Conservation (phyloP, 2,888 invertebrate species). For the Euplagia quadripunctaria region DNA sequence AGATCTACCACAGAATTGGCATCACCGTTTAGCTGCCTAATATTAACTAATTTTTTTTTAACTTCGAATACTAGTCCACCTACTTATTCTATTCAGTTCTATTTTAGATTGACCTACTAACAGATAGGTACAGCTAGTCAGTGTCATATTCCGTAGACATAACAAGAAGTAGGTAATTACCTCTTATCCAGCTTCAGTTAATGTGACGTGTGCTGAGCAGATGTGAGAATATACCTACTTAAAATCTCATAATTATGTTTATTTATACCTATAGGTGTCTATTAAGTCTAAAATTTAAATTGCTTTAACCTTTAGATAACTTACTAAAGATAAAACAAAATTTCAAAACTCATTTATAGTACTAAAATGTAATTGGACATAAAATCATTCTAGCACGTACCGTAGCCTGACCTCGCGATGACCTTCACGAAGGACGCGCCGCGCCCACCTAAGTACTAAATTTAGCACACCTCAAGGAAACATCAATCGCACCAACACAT, state of each 20-base stretch:
- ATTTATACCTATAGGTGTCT: not conserved
- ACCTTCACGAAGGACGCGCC: conserved; percentile 74
- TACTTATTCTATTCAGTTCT: not conserved
- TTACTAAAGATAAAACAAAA: not conserved
- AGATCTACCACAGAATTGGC: too few species aligned
- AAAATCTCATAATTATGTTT: not conserved
- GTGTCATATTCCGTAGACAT: not conserved
- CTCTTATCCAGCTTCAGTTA: not conserved
- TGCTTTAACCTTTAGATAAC: not conserved
- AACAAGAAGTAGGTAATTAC: too few species aligned
- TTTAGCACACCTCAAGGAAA: conserved; percentile 86
- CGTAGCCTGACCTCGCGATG: conserved; percentile 45
- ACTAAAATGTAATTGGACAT: not conserved
- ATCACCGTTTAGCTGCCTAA: too few species aligned
- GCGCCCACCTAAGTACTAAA: conserved; percentile 79
- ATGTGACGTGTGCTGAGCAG: too few species aligned
- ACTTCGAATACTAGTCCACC: too few species aligned
- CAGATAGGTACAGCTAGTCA: too few species aligned
- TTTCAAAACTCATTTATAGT: not conserved
- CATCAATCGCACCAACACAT: conserved; percentile 85
- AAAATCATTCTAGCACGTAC: conserved; percentile 23
- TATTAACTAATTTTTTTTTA: too few species aligned
- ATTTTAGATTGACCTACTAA: not conserved
- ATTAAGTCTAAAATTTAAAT: not conserved
- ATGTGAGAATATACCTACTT: too few species aligned